Evolutionary conservation across 2,113 vertebrate genomes (phyloP), one percentile per base, ranked within the genome.

Genomic region (Malurus melanocephalus): DNA sequence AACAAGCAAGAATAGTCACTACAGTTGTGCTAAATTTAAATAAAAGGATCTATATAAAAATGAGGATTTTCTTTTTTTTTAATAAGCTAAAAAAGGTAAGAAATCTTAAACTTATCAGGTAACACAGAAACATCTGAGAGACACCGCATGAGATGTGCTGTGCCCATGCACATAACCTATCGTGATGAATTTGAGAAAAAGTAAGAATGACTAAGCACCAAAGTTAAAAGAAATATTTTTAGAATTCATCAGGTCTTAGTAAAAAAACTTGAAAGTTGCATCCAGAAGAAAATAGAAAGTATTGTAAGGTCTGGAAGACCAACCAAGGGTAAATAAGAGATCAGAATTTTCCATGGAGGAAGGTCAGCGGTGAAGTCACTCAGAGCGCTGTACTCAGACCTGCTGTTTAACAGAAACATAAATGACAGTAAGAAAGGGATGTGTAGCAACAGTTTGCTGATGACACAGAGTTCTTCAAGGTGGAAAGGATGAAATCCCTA

Each of bases 91-190:
- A 65, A 87, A 69, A 17, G 1, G 1, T 10, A 71, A 66, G 42
- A n/a, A 0, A 72, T 51, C 24, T 68, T 59, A 61, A 78, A 57
- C 4, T 49, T 45, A 46, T 5, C 13, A 55, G 8, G 11, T 62
- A 43, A 27, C 18, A 35, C 5, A 59, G 10, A 88, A 13, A 51
- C 7, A 27, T 42, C 51, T 68, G 43, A 62, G 19, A 30, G 13
- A 57, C 4, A 27, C 2, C 48, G 8, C 12, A 64, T 14, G 8
- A 19, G 48, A 80, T 76, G 8, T 2, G 1, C 18, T 66, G 20
- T 53, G 15, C 11, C 15, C 1, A 1, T 16, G 14, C 2, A 6
- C 4, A 55, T 23, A 30, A 26, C 2, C 3, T 51, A 6, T n/a
- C 59, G 11, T 1, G 2, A 49, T 13, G 42, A 30, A 33, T 40